phyloP scores from a whole-genome alignment of 2,797 vertebrate species.

The Manis pentadactyla region DNA sequence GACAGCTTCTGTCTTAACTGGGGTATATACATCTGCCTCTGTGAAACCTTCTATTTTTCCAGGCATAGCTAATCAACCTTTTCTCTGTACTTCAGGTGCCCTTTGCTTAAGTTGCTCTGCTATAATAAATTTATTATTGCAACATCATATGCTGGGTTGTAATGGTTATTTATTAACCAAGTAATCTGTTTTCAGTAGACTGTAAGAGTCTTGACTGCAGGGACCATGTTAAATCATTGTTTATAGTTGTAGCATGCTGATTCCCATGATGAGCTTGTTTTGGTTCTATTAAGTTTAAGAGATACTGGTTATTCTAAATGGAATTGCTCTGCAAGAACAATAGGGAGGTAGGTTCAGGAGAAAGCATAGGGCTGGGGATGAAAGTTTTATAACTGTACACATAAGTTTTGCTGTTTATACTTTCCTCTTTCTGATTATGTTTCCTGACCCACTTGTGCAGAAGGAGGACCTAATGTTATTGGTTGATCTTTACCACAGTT shows the following conservation, averaged over 20 bases:
- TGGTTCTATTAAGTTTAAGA: neutral
- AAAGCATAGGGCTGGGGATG: neutral
- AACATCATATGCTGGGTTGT: neutral
- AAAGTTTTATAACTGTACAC: constrained; percentile 33
- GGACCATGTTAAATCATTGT: neutral
- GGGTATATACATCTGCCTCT: neutral
- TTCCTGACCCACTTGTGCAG: neutral
- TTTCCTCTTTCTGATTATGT: neutral
- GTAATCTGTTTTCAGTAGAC: neutral
- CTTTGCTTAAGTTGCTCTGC: constrained; percentile 31
- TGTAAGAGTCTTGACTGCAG: neutral
- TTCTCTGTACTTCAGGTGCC: constrained; percentile 19
- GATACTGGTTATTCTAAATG: constrained; percentile 33
- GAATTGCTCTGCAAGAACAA: neutral
- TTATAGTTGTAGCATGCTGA: neutral
- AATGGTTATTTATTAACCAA: constrained; percentile 30
- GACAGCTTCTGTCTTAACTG: constrained; percentile 3
- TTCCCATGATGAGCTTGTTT: neutral
- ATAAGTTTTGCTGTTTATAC: constrained; percentile 18
- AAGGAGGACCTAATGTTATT: neutral
- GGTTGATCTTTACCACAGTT: neutral
- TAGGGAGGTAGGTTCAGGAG: neutral
- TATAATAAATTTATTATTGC: neutral
- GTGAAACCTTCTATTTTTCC: constrained; percentile 3
- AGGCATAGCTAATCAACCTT: neutral